Evolutionary conservation across 1,140 invertebrate species (phyloP), one percentile per base, ranked within the genome.

Genomic region (Drosophila rhopaloa): DNA sequence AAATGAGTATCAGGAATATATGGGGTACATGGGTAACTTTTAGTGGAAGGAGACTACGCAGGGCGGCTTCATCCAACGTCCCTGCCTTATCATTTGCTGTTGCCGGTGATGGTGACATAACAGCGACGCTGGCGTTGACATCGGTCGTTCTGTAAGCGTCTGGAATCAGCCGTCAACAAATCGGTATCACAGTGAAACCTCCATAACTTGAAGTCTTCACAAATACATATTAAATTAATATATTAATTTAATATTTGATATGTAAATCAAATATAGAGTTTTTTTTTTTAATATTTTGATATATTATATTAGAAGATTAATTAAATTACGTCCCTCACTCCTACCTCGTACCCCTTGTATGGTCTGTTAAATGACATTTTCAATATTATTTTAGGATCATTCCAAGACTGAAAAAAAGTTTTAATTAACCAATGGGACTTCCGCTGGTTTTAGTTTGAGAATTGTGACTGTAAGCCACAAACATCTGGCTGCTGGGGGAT

Each of bases 51-150:
- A 43, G 50, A 43, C 32, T 47, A 35, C 27, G n/a, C 51, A 35
- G 24, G 65, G 43, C 67, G 67, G 27, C 35, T 32, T 32, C 24
- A 55, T 14, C 41, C 47, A 13, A 35, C 48, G 11, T 11, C 6
- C 1, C 16, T 1, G 19, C 29, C 41, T 57, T 71, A 70, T 71
- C 65, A 71, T 10, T 40, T 32, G 66, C 35, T 41, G 44, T 58
- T 48, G 53, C 19, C 37, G 32, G 37, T 71, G 65, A 71, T 53
- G 32, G 37, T 71, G 65, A 71, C 53, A 71, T 71, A 71, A 71
- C 51, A 47, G 24, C 27, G 43, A 55, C 60, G 48, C 14, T 41
- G 5, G 14, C 35, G 32, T n/a, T 8, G 46, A n/a, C 10, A 24
- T 51, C 65, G 59, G 8, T 19, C 35, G 38, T 68, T 70, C 62